phyloP scores from a whole-genome alignment of 2,797 vertebrate genomes.

The Australoheros facetus region DNA sequence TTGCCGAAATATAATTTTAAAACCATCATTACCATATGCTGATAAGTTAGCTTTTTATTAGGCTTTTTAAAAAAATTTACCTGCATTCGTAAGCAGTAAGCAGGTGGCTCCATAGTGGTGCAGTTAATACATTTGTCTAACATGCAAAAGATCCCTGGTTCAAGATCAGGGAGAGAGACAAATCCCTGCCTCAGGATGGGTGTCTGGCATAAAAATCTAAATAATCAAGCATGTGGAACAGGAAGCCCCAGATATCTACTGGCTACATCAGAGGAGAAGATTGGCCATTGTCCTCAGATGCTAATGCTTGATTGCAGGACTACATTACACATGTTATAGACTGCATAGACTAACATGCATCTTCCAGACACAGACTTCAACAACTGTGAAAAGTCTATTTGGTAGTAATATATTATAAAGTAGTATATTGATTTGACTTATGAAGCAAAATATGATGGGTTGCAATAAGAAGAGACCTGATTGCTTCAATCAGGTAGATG shows the following conservation, averaged over 20 bases:
- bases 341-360: neutral
- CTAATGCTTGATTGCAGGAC: neutral
- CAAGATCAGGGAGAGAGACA: neutral
- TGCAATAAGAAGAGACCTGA: neutral
- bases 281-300: neutral
- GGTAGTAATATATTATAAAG: neutral
- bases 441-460: neutral
- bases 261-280: neutral
- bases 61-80: neutral
- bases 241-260: neutral
- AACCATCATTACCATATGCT: neutral
- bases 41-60: no score
- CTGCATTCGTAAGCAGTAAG: neutral
- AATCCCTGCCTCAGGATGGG: neutral
- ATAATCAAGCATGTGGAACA: neutral
- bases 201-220: neutral
- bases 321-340: neutral
- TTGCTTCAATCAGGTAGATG: neutral
- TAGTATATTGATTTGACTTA: neutral
- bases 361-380: neutral
- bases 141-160: neutral
- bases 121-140: neutral
- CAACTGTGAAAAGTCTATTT: neutral
- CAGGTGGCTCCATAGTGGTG: no score
- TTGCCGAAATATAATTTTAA: no score